Base-by-base conservation (phyloP, 2,888 invertebrate genomes). In the Timandra comae region DNA sequence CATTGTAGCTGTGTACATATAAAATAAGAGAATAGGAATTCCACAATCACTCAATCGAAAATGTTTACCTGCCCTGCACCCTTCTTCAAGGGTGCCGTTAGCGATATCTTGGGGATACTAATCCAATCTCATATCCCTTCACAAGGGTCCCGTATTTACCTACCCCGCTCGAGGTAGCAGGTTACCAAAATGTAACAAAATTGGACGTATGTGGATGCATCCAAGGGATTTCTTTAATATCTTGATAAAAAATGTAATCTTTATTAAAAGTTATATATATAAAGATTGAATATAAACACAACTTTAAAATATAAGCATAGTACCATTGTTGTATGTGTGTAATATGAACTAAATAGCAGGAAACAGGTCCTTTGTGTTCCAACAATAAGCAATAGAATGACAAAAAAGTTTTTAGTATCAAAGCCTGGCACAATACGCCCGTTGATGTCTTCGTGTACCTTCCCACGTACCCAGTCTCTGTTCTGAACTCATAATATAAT, bases 341-440 rank as follows among this genome's bases (percentile, higher is more conserved):
- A 54, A 57, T 66, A 63, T 63, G 56, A 64, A 62, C 58, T 63
- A 70, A 66, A 72, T 69, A 70, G 63, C 76, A 79, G 79, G 74
- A 78, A 72, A 68, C 70, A 57, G 56, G 69, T 64, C 75, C 74
- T 77, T 77, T 76, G 75, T 75, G 62, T 65, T 56, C 48, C 46
- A 68, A 80, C 77, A 81, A 81, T 78, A 69, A 69, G 69, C 69
- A 70, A 73, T 75, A 65, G 67, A 70, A 70, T 68, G 65, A 77
- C 77, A 78, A 79, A 78, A 69, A 70, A 51, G 47, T 56, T 71
- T 70, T 68, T 71, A 64, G 63, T 68, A 70, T 68, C 62, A 69
- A 70, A 63, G 50, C 62, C 49, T 53, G 57, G 58, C 62, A 79
- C 77, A 80, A 79, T 80, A 64, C 63, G 50, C 73, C 71, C 70